Evolutionary conservation across 2,797 vertebrate genomes (phyloP), one percentile per base, ranked within the genome.

Genomic region (Triplophysa bombifrons): DNA sequence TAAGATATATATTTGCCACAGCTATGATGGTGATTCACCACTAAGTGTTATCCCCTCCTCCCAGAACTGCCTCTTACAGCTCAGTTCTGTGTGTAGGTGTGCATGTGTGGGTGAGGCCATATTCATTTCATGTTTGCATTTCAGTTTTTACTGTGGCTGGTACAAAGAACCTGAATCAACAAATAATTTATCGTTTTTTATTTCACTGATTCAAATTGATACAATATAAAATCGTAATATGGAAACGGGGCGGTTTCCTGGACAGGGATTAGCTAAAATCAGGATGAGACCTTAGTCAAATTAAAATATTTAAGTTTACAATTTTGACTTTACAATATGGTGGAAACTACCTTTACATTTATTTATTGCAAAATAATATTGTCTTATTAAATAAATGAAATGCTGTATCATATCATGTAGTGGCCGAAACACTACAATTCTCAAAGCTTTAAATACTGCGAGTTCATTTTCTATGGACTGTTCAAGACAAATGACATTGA

Each of bases 71-170:
- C 85, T 87, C 80, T 77, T 74, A 68, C 74, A 82, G 90, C 89
- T 88, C 88, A 81, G 88, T 89, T 83, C 83, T 81, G 76, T 71
- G 88, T 91, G 93, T 93, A 92, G 92, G 93, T 92, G 91, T 88
- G 90, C 85, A 86, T 92, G 92, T 93, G 93, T 93, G 91, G 93
- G 92, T 88, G 93, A 93, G 89, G 90, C 88, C 86, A 87, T 86
- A 84, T 91, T 92, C 87, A 90, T 89, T 89, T 89, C 91, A 87
- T 88, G 89, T 91, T 91, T 92, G 93, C 89, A 92, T 92, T 92
- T 88, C 92, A 91, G 85, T 87, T 88, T 92, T 90, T 91, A 87
- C 85, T 85, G 78, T 88, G 88, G 86, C 88, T 61, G 84, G 83
- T 89, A 83, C 86, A 88, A 85, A 84, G 80, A 84, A 85, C 13